Percentiles rank a stretch among this genome's conserved stretches.
phyloP scores from a whole-genome alignment of 2,797 vertebrate species.

The Lutjanus argentimaculatus region DNA sequence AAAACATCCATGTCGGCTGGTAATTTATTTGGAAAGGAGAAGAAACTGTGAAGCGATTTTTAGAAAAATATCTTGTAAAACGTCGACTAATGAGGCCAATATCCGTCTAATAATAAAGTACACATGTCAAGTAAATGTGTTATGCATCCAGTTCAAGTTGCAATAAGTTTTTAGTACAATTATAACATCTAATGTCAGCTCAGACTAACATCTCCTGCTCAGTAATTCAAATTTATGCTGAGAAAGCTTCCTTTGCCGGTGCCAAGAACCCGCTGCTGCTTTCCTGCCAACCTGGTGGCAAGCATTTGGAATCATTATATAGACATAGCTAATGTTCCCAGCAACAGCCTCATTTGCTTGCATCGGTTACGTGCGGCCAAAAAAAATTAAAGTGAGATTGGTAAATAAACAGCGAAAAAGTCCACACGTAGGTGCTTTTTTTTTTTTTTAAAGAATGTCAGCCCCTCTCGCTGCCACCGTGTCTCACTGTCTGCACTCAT shows the following conservation, averaged over 20 bases:
- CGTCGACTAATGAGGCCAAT: neutral
- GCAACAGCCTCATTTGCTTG: slow-evolving; percentile 39
- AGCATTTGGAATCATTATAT: slow-evolving; percentile 44
- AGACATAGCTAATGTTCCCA: slow-evolving; percentile 45
- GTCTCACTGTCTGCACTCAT: slow-evolving; percentile 39
- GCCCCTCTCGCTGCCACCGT: neutral
- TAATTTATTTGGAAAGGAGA: neutral
- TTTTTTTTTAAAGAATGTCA: slow-evolving; percentile 1
- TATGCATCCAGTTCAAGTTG: slow-evolving; percentile 6
- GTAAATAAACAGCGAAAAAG: slow-evolving; percentile 26
- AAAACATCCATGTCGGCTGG: neutral
- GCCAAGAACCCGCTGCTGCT: slow-evolving; percentile 41
- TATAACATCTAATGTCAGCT: slow-evolving; percentile 46
- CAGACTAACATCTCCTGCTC: slow-evolving; percentile 38
- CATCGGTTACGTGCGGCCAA: neutral
- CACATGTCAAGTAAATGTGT: neutral
- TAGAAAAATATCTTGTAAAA: neutral
- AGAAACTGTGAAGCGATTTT: neutral
- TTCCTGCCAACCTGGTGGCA: slow-evolving; percentile 53
- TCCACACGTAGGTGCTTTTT: neutral
- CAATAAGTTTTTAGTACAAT: slow-evolving; percentile 33
- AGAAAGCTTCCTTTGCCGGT: slow-evolving; percentile 37
- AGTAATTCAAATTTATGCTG: slow-evolving; percentile 52
- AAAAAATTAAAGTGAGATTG: neutral
- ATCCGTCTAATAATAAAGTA: neutral